A percentile compares a stretch with the other conserved stretches of the same genome.
These are phyloP conservation scores for Lycocorax pyrrhopterus DNA, from an alignment of 2,113 vertebrate genomes.

Conservation along the genomic window DNA sequence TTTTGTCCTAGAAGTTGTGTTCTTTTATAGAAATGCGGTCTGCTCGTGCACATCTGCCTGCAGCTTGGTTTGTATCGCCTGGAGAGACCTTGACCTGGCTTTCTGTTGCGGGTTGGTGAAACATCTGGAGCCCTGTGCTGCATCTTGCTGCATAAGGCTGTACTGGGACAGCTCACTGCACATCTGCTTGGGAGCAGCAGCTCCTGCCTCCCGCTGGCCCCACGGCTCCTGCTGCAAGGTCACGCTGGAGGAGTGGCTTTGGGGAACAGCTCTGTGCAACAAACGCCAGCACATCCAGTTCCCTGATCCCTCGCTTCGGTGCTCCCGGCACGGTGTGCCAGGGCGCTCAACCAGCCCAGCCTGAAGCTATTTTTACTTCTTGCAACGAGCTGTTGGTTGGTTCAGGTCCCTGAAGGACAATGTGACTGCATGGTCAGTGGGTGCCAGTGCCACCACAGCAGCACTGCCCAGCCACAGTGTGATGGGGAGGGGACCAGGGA, in stretches of 20 bases:
- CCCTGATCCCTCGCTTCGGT: accelerated
- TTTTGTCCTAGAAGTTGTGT: not conserved
- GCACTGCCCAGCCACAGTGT: not conserved
- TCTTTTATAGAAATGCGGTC: not conserved
- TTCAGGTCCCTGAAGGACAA: not conserved
- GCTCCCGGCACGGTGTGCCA: accelerated
- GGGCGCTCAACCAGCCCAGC: not conserved
- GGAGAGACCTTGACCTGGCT: not conserved
- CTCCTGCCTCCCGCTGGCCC: not conserved
- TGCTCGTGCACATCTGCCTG: not conserved
- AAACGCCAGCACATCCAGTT: not conserved
- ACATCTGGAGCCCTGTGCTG: not conserved
- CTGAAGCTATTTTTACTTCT: not conserved
- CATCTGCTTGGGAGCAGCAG: not conserved
- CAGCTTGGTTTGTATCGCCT: not conserved
- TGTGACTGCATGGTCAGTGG: not conserved
- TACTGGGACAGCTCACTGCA: not conserved
- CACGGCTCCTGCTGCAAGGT: not conserved
- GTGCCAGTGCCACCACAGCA: not conserved
- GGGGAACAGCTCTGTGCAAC: not conserved
- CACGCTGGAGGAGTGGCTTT: not conserved
- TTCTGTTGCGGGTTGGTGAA: not conserved
- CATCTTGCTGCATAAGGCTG: not conserved
- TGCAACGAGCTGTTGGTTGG: not conserved
- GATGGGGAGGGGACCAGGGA: not conserved